A percentile compares a stretch with the other conserved stretches of the same genome.
phyloP scores from a whole-genome alignment of 2,888 invertebrate species.

The Tholera decimalis region DNA sequence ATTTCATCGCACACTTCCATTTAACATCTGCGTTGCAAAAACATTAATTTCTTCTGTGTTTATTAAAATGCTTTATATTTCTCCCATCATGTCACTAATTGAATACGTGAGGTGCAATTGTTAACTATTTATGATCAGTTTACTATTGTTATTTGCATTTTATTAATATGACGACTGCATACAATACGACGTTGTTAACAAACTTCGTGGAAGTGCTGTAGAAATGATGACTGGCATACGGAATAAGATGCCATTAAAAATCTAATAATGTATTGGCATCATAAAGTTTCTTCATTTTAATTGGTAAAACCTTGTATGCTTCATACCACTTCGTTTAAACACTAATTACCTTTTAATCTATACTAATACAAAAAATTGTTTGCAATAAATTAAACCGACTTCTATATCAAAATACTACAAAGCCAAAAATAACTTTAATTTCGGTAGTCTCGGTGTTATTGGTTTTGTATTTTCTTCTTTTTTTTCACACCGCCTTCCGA shows the following conservation, averaged over 20 bases:
- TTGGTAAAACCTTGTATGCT: too few relatives aligned
- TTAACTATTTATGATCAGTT: constrained; percentile 74
- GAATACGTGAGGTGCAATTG: constrained; percentile 80
- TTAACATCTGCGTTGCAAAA: constrained; percentile 22
- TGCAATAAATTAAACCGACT: too few relatives aligned
- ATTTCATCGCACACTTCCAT: constrained; percentile 22
- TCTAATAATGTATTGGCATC: neutral
- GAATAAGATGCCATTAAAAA: constrained; percentile 7
- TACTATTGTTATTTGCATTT: constrained; percentile 80
- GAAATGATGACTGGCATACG: constrained; percentile 2
- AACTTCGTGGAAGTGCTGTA: constrained; percentile 29
- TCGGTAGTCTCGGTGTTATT: too few relatives aligned
- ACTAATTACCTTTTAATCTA: too few relatives aligned
- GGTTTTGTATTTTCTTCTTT: too few relatives aligned
- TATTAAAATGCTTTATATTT: constrained; percentile 64
- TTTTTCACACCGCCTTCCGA: too few relatives aligned
- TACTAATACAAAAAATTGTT: too few relatives aligned
- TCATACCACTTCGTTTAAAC: too few relatives aligned
- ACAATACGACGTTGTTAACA: constrained; percentile 45
- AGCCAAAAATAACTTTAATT: too few relatives aligned
- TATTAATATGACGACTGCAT: constrained; percentile 72
- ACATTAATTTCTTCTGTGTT: constrained; percentile 46
- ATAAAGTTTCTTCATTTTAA: neutral
- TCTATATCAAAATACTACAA: too few relatives aligned
- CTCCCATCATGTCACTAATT: constrained; percentile 76